These are phyloP conservation scores for Rhinogobio ventralis DNA, from an alignment of 2,797 vertebrate species.

Conservation along the genomic window DNA sequence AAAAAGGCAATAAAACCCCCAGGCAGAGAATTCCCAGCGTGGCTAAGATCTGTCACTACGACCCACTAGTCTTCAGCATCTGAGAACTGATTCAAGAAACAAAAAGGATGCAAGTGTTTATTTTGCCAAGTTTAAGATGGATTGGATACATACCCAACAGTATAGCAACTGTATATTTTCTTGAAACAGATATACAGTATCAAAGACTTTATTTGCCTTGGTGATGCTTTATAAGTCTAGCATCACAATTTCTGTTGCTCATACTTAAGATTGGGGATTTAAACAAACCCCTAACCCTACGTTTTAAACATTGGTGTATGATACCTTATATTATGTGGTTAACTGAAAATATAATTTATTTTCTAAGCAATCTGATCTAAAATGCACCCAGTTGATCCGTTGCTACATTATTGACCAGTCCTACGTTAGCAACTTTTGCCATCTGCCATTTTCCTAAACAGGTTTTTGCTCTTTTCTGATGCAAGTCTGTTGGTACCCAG, in stretches of 20 bases:
- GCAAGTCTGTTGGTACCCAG: neutral
- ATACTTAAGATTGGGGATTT: neutral
- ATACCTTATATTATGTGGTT: neutral
- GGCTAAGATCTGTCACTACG: slow-evolving; percentile 22
- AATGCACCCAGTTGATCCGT: neutral
- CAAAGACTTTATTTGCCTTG: slow-evolving; percentile 18
- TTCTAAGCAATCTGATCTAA: neutral
- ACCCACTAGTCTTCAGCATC: slow-evolving; percentile 2
- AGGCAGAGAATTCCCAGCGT: slow-evolving; percentile 30
- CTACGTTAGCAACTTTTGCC: neutral
- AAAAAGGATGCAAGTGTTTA: slow-evolving; percentile 27
- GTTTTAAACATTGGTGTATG: neutral
- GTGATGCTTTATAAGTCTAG: neutral
- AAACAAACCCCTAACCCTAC: neutral
- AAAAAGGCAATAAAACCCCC: slow-evolving; percentile 30
- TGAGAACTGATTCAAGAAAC: slow-evolving; percentile 35
- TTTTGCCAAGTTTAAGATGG: slow-evolving; percentile 21
- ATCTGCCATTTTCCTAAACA: too few relatives aligned
- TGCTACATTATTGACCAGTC: neutral
- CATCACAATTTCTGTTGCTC: neutral
- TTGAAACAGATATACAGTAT: slow-evolving; percentile 18
- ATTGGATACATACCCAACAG: neutral
- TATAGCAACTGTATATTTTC: slow-evolving; percentile 16
- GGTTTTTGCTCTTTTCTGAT: neutral
- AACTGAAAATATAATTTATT: neutral